Evolutionary conservation across 1,140 invertebrate species (phyloP).

Genomic region (Brachystomella parvula): DNA sequence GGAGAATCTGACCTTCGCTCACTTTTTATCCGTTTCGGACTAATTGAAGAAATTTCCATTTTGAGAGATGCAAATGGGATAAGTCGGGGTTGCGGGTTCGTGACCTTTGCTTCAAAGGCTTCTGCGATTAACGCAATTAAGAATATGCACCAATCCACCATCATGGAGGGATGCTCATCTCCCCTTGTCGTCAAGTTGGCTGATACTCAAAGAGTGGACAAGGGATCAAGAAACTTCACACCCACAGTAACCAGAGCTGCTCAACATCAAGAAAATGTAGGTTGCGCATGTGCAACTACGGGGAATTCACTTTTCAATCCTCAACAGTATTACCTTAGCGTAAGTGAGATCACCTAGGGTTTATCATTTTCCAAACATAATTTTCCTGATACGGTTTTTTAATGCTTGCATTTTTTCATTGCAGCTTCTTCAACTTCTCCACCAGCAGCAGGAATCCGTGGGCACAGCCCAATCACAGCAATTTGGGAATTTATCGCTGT

Average conservation of each 20-base stretch:
- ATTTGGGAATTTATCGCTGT: neutral
- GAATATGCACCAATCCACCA: constrained; percentile 97
- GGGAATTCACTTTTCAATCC: constrained; percentile 44
- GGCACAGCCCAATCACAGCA: neutral
- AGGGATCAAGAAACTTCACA: constrained; percentile 96
- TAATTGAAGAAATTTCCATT: constrained; percentile 98
- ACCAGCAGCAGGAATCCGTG: neutral
- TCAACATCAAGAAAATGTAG: no score
- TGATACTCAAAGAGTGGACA: constrained; percentile 98
- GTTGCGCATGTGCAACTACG: no score
- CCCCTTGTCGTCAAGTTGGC: constrained; percentile 89
- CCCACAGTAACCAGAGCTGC: no score
- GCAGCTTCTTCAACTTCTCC: neutral
- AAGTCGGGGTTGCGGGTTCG: constrained; percentile 98
- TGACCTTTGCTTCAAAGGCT: constrained; percentile 91
- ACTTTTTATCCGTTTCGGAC: constrained; percentile 90
- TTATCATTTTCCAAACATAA: no score
- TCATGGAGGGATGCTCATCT: constrained; percentile 99
- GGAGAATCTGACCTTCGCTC: constrained; percentile 90
- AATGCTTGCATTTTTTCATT: no score
- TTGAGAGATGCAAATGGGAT: constrained; percentile 90
- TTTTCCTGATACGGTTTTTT: no score
- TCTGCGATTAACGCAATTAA: constrained; percentile 97
- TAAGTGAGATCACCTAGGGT: no score
- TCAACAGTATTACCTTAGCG: constrained; percentile 62